phyloP scores from a whole-genome alignment of 2,113 vertebrate species.

The Trachemys scripta region DNA sequence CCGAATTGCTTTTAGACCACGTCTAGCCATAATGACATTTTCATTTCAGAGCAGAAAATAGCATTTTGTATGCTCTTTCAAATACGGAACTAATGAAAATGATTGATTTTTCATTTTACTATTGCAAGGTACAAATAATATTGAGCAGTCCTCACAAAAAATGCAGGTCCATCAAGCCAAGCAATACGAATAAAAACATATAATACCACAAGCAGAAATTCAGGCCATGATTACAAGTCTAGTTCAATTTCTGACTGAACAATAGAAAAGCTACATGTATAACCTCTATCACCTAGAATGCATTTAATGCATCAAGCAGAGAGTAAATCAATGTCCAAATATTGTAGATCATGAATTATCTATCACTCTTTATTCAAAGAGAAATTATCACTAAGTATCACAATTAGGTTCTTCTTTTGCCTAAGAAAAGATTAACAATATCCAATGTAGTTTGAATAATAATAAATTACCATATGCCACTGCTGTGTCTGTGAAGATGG shows the following conservation, averaged over 20 bases:
- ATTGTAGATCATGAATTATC: not conserved
- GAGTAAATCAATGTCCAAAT: conserved; percentile 30
- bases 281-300: not conserved
- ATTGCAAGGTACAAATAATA: not conserved
- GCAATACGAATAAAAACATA: not conserved
- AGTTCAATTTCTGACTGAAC: conserved; percentile 8
- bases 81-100: not conserved
- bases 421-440: conserved; percentile 15
- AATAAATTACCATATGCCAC: not conserved
- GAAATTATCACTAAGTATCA: conserved; percentile 7
- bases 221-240: not conserved
- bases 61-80: not conserved
- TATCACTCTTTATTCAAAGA: not conserved
- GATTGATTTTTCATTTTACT: conserved; percentile 23
- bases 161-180: not conserved
- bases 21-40: conserved; percentile 5
- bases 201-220: not conserved
- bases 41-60: not conserved
- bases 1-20: not conserved
- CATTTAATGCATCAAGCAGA: not conserved
- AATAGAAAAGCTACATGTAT: not conserved
- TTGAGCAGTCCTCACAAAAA: not conserved
- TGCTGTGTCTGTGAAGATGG: not conserved
- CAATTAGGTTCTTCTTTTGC: not conserved
- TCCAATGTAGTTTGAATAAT: conserved; percentile 3